phyloP scores from a whole-genome alignment of 2,888 invertebrate species.

The Heliconius charithonia region DNA sequence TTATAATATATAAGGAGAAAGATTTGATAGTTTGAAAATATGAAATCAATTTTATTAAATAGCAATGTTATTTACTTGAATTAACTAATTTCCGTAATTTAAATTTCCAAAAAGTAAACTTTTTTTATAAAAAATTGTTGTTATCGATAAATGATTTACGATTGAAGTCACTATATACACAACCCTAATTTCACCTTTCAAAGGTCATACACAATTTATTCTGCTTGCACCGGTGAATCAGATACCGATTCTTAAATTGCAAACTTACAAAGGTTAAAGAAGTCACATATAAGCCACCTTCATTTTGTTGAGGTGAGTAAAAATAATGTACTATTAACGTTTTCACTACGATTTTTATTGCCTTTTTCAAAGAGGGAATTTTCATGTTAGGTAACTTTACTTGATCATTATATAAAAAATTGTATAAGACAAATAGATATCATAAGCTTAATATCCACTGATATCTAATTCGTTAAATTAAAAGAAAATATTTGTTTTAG shows the following conservation, averaged over 20 bases:
- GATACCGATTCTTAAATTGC: slow-evolving; percentile 29
- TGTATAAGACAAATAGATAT: background rate
- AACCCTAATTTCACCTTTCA: slow-evolving; percentile 76
- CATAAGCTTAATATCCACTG: background rate
- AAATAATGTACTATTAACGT: background rate
- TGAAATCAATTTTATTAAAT: too few species aligned
- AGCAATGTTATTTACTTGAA: too few species aligned
- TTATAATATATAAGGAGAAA: too few species aligned
- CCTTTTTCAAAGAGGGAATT: background rate
- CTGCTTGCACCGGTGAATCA: slow-evolving; percentile 42
- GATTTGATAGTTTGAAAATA: too few species aligned
- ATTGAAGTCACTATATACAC: background rate
- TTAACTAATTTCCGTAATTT: too few species aligned
- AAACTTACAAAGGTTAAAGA: slow-evolving; percentile 48
- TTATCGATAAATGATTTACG: slow-evolving; percentile 12
- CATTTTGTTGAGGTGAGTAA: slow-evolving; percentile 29
- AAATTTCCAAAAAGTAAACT: too few species aligned
- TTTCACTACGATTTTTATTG: background rate
- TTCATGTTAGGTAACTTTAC: slow-evolving; percentile 14
- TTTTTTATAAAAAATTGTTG: background rate
- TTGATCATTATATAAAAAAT: background rate
- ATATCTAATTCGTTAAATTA: background rate
- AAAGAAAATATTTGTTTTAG: slow-evolving; percentile 3
- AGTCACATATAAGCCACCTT: slow-evolving; percentile 34
- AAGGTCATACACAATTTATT: slow-evolving; percentile 67